Evolutionary conservation across 2,888 invertebrate genomes (phyloP).

Genomic region (Pseudococcus jackbeardsleyi): DNA sequence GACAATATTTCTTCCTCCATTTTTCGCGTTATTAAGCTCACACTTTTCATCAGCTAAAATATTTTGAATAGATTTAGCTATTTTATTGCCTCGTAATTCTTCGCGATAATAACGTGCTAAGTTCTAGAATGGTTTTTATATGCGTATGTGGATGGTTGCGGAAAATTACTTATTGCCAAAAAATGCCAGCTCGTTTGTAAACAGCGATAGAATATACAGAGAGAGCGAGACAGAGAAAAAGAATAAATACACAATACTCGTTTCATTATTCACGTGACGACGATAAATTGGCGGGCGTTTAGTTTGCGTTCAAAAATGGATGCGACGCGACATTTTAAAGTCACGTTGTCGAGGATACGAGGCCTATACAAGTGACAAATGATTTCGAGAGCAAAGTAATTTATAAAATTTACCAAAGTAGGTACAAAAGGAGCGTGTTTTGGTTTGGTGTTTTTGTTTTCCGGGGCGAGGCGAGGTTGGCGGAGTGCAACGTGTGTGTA

Average conservation of each 20-base stretch:
- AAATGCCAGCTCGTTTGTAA: conserved; percentile 22
- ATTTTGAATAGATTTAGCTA: conserved; percentile 8
- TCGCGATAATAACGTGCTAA: conserved; percentile 31
- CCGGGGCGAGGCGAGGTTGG: background rate
- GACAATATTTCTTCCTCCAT: too few relatives aligned
- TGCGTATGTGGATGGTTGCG: background rate
- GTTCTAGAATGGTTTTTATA: background rate
- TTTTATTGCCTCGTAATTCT: conserved; percentile 37
- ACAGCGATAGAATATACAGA: background rate
- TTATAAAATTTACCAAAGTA: conserved; percentile 16
- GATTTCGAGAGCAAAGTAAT: conserved; percentile 17
- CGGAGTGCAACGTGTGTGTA: background rate
- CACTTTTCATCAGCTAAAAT: background rate
- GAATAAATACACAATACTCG: conserved; percentile 3
- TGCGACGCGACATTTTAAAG: conserved; percentile 29
- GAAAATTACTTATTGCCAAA: conserved; percentile 12
- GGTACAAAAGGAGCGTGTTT: conserved; percentile 19
- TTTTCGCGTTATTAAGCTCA: too few relatives aligned
- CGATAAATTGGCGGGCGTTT: conserved; percentile 29
- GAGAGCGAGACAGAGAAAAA: background rate
- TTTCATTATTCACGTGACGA: conserved; percentile 18
- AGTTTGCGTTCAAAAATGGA: conserved; percentile 6
- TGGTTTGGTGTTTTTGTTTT: conserved; percentile 26
- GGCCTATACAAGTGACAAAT: conserved; percentile 27
- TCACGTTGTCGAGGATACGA: background rate